phyloP scores from a whole-genome alignment of 2,888 invertebrate genomes.

The Agelastica alni region DNA sequence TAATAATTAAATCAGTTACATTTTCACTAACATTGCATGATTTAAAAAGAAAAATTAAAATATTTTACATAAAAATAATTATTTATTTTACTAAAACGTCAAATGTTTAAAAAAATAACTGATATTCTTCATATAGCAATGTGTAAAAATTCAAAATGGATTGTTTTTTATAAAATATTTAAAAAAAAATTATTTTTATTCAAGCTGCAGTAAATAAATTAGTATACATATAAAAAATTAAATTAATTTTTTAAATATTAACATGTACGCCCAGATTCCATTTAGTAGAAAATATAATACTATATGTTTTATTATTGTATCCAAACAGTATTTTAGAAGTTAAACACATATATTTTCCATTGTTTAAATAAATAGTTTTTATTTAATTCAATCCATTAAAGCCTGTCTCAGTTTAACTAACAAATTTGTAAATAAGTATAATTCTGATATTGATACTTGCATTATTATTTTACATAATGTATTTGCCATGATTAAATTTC shows the following conservation, averaged over 20 bases:
- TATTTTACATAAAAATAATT: no score
- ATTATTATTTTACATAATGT: constrained; percentile 1
- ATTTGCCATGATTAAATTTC: neutral
- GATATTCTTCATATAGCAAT: no score
- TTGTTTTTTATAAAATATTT: no score
- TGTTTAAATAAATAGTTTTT: constrained; percentile 29
- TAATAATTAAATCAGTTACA: no score
- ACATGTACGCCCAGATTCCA: neutral
- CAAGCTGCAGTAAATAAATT: neutral
- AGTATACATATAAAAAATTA: neutral
- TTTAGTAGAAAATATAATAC: neutral
- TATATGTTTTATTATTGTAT: constrained; percentile 20
- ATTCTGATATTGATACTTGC: neutral
- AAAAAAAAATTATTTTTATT: no score
- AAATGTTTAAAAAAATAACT: no score
- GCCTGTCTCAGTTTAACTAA: constrained; percentile 21
- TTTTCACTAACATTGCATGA: no score
- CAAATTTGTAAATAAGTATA: constrained; percentile 9
- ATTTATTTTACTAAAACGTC: no score
- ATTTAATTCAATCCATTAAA: constrained; percentile 21
- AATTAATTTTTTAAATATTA: neutral
- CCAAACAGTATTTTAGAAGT: constrained; percentile 16
- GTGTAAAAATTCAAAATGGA: no score
- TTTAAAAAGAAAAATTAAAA: no score
- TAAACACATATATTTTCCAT: constrained; percentile 24